Evolutionary conservation across 2,113 vertebrate species (phyloP).

Genomic region (Cichladusa arquata): DNA sequence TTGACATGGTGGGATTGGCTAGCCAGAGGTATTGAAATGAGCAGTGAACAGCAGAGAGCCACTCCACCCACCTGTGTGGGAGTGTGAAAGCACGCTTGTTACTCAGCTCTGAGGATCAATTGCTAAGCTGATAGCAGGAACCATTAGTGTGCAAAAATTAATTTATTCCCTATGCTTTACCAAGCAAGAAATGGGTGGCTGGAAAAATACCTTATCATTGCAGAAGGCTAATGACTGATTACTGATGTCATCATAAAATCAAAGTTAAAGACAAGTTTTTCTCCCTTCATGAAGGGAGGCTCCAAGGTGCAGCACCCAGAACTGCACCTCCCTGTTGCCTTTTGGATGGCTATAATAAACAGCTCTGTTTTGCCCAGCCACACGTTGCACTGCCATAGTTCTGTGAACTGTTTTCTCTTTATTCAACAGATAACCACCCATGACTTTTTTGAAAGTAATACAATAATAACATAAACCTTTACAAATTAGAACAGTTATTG

Average conservation of each 20-base stretch:
- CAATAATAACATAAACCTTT: neutral
- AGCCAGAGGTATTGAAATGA: neutral
- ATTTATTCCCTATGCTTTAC: neutral
- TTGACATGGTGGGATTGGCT: neutral
- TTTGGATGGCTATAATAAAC: neutral
- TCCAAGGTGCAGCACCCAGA: neutral
- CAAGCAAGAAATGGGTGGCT: neutral
- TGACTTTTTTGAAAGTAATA: neutral
- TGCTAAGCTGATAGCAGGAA: neutral
- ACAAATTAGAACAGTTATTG: neutral
- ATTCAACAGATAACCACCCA: neutral
- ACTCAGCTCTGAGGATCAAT: neutral
- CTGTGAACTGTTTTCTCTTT: neutral
- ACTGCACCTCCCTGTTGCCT: neutral
- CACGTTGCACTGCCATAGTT: accelerated
- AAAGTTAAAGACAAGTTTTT: neutral
- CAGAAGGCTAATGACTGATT: neutral
- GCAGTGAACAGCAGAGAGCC: neutral
- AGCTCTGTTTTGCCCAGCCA: neutral
- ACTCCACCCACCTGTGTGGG: neutral
- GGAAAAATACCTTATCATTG: neutral
- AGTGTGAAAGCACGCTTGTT: neutral
- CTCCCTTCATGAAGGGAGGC: neutral
- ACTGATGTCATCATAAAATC: neutral
- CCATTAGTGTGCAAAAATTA: neutral